Base-by-base conservation (phyloP, 2,797 vertebrate genomes). In the Peromyscus attwateri region DNA sequence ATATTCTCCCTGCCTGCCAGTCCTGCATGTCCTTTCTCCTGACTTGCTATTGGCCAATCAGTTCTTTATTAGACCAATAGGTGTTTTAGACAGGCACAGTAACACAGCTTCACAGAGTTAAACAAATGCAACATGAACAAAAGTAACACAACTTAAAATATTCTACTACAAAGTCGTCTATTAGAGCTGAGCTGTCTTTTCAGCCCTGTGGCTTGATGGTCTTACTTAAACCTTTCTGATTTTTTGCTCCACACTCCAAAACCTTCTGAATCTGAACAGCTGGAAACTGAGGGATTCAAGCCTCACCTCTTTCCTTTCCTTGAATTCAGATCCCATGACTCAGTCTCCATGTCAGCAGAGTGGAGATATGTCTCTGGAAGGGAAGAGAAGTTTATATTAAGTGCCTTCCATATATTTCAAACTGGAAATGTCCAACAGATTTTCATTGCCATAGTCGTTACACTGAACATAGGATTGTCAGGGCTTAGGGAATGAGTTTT, bases 281-380 rank as follows among this genome's bases (percentile, higher is more conserved):
- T 97, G 95, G 92, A 93, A 83, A 77, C 76, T 16, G 49, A 97
- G 77, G 55, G 92, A 98, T 96, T 93, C 60, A 94, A 96, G 89
- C 93, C 85, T 94, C 90, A 95, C 31, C 0, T 2, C 7, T 17
- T 66, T 55, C 17, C 29, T 89, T 64, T 29, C 25, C 66, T 0
- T 40, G 55, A 55, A 60, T 94, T 96, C 87, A 84, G 91, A 91
- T 91, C 88, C 81, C 64, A 84, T 73, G 68, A 57, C 83, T 93
- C 91, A 31, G 29, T 73, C 21, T 94, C 66, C 85, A 57, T 52
- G 43, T 87, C 80, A 34, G 73, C 60, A 77, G 95, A 62, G 68
- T 17, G 29, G 62, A 94, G 89, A 40, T 40, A 64, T 31, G 25
- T 64, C 0, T 73, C 6, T 66, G 83, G 76, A 40, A 31, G 9